Evolutionary conservation across 2,888 invertebrate genomes (phyloP), one percentile per base, ranked within the genome.

Genomic region (Trilocha varians): DNA sequence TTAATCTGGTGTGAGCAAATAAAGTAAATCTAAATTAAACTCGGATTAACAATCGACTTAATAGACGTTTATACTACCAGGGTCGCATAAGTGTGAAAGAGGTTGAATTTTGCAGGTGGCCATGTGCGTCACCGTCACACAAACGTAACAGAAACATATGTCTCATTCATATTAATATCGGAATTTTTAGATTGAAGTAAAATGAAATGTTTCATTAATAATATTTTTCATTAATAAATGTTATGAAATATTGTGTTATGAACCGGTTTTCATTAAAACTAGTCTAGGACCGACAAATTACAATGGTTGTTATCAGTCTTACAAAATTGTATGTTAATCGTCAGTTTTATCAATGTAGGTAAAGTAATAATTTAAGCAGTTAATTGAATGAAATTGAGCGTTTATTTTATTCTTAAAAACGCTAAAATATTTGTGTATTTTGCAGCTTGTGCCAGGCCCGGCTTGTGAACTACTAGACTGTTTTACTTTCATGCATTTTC

Each of bases 21-120:
- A 25, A 13, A 16, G n/a, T 36, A 36, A 36, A 16, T 16, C 17
- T 11, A 3, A 33, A 38, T 17, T 35, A 36, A 40, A 37, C 14
- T 34, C 44, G 50, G 53, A 52, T 50, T 53, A 53, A 52, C 43
- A 41, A 41, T 39, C 47, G 57, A 45, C 50, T 57, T 54, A 47
- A 47, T 46, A 41, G 45, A 50, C 54, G 48, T 51, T 52, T 36
- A 17, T 34, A 36, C 38, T 54, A 57, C 57, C 38, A 57, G 57
- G 57, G 32, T 16, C 16, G 38, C 53, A 43, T 43, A 25, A 25
- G 13, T 16, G 2, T 13, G 11, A 11, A 16, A 33, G 40, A 43
- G 43, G 13, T 40, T 9, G 13, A 9, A 15, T n/a, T 6, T 13
- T 15, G n/a, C 6, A 16, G 16, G 6, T 16, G 36, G n/a, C 16